A percentile compares a stretch with the other conserved stretches of the same genome.
These are phyloP conservation scores for Sibirionetta formosa DNA, from an alignment of 2,797 vertebrate genomes.

Conservation along the genomic window DNA sequence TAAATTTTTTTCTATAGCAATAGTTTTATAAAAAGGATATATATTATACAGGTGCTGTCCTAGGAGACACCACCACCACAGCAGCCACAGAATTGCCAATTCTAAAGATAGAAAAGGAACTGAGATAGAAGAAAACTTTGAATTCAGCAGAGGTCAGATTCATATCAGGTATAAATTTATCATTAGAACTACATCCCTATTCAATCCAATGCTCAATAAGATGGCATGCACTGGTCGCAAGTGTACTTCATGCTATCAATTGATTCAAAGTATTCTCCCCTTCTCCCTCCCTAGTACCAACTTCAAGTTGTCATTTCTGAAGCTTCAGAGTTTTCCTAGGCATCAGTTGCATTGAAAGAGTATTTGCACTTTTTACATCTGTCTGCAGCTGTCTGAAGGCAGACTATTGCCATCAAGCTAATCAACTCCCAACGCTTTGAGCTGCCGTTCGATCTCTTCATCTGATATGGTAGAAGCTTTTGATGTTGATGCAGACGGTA, in stretches of 20 bases:
- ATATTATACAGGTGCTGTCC: background rate
- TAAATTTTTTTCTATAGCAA: background rate
- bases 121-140: background rate
- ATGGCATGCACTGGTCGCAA: background rate
- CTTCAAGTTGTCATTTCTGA: background rate
- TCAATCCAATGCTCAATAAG: background rate
- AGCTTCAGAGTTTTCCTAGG: slow-evolving; percentile 27
- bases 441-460: slow-evolving; percentile 97
- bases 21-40: background rate
- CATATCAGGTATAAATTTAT: background rate
- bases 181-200: background rate
- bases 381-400: slow-evolving; percentile 23
- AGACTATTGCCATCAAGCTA: slow-evolving; percentile 74
- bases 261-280: background rate
- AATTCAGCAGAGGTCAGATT: background rate
- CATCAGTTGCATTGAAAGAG: slow-evolving; percentile 51
- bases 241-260: background rate
- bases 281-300: background rate
- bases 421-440: slow-evolving; percentile 95
- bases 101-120: background rate
- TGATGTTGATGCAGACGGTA: slow-evolving; percentile 89
- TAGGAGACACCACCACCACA: background rate
- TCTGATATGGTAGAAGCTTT: slow-evolving; percentile 91
- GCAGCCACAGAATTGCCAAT: background rate
- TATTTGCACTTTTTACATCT: slow-evolving; percentile 39